Conservation (phyloP, 1,140 invertebrate species). For the Anastrepha obliqua region DNA sequence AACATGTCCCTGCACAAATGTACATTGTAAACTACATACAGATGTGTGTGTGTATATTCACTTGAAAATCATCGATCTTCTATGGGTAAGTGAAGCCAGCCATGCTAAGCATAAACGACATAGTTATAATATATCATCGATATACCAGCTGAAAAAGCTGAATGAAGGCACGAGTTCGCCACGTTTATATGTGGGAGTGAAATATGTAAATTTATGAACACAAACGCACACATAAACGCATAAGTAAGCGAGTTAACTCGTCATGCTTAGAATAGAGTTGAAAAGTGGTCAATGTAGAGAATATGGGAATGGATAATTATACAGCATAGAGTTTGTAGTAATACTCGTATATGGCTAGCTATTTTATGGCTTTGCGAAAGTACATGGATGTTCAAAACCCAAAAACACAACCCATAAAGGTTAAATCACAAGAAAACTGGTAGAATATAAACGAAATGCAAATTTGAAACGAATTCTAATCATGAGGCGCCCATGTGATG, state of each 20-base stretch:
- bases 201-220: neutral
- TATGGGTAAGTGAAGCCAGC: neutral
- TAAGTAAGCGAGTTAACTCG: neutral
- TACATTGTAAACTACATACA: neutral
- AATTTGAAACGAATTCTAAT: neutral
- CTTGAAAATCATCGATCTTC: constrained; percentile 25
- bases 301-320: neutral
- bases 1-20: neutral
- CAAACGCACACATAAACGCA: neutral
- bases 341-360: neutral
- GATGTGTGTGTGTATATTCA: neutral
- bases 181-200: constrained; percentile 8
- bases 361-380: constrained; percentile 17
- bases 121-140: neutral
- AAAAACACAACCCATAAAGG: neutral
- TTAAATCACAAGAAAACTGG: neutral
- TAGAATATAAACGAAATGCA: neutral
- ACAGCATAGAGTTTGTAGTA: neutral
- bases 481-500: neutral
- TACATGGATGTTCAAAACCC: neutral
- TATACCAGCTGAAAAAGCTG: neutral
- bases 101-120: neutral
- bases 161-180: neutral
- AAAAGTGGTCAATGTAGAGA: neutral
- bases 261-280: neutral